Evolutionary conservation across 2,888 invertebrate genomes (phyloP).

Genomic region (Calameuta filiformis): DNA sequence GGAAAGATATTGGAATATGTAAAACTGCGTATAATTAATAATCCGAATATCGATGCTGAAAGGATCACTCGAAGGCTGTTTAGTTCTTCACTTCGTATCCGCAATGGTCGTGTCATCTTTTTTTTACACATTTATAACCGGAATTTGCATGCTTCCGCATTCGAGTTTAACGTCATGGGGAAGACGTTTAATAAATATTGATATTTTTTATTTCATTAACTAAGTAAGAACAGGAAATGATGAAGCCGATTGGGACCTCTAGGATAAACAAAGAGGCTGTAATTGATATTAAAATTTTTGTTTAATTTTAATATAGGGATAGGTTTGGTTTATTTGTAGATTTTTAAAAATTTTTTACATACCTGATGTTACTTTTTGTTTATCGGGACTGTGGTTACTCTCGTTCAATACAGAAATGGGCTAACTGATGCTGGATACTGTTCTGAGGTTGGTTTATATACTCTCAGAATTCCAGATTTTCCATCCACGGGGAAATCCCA

Average conservation of each 20-base stretch:
- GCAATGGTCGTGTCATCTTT: slow-evolving; percentile 23
- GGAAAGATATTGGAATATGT: background rate
- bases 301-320: background rate
- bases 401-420: slow-evolving; percentile 12
- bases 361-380: background rate
- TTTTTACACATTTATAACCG: slow-evolving; percentile 49
- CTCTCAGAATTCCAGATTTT: slow-evolving; percentile 1
- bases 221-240: background rate
- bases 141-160: slow-evolving; percentile 53
- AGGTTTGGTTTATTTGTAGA: background rate
- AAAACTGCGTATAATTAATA: slow-evolving; percentile 33
- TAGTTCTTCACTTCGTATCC: slow-evolving; percentile 28
- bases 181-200: slow-evolving; percentile 37
- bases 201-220: slow-evolving; percentile 5
- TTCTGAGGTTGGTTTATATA: slow-evolving; percentile 27
- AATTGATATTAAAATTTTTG: background rate
- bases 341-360: background rate
- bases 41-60: slow-evolving; percentile 38
- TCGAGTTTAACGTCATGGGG: slow-evolving; percentile 47
- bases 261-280: background rate
- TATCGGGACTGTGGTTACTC: background rate
- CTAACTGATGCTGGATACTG: slow-evolving; percentile 25
- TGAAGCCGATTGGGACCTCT: background rate
- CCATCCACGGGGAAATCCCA: background rate
- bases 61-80: slow-evolving; percentile 40